These are phyloP conservation scores for Conops quadrifasciatus DNA, from an alignment of 2,888 invertebrate genomes.

Conservation along the genomic window DNA sequence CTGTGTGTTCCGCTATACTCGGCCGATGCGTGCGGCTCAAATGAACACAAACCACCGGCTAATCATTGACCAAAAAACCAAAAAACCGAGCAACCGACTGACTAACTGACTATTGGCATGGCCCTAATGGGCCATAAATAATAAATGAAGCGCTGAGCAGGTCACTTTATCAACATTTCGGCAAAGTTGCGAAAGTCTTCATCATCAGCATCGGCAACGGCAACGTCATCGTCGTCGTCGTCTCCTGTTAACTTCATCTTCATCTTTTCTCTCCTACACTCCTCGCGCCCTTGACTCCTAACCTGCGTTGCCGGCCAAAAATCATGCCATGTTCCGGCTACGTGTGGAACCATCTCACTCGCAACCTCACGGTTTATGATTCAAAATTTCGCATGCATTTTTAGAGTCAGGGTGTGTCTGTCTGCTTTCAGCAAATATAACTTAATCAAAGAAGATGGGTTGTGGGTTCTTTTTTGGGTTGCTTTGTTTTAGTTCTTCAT, in stretches of 20 bases:
- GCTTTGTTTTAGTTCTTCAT: slow-evolving; percentile 2
- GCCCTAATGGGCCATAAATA: slow-evolving; percentile 63
- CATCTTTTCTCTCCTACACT: not conserved
- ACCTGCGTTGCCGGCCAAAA: too few relatives aligned
- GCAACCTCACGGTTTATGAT: not conserved
- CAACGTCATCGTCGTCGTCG: not conserved
- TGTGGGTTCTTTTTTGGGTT: not conserved
- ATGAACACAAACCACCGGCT: slow-evolving; percentile 5
- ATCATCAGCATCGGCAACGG: not conserved
- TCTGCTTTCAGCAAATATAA: slow-evolving; percentile 27
- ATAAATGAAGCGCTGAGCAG: slow-evolving; percentile 54
- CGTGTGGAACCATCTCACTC: not conserved
- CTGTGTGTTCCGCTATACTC: slow-evolving; percentile 51
- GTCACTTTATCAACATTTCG: slow-evolving; percentile 45
- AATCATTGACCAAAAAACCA: too few relatives aligned
- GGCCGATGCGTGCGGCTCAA: slow-evolving; percentile 24
- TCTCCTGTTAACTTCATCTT: not conserved
- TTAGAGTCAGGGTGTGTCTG: slow-evolving; percentile 6
- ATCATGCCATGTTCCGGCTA: too few relatives aligned
- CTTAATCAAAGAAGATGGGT: slow-evolving; percentile 26
- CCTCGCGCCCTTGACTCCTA: not conserved
- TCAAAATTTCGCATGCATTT: not conserved
- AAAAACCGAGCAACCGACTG: too few relatives aligned
- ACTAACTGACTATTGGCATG: slow-evolving; percentile 21
- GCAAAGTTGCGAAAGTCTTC: slow-evolving; percentile 17